A percentile compares a stretch with the other conserved stretches of the same genome.
phyloP scores from a whole-genome alignment of 1,140 invertebrate genomes.

The Zeugodacus cucurbitae region DNA sequence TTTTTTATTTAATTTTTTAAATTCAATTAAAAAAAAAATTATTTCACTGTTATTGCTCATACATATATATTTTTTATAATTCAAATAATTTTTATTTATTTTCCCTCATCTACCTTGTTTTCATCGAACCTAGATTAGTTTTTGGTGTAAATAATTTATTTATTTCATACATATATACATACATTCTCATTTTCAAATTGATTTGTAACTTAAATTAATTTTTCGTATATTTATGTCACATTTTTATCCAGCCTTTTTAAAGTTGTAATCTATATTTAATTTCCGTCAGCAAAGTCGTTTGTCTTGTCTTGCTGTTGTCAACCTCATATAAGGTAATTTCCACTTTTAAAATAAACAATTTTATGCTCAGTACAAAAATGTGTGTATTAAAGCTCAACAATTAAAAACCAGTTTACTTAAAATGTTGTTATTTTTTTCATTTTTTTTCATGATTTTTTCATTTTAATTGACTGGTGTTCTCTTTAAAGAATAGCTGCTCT shows the following conservation, averaged over 20 bases:
- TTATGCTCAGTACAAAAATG: not conserved
- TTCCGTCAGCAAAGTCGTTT: not conserved
- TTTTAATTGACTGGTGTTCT: not conserved
- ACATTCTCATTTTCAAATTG: not conserved
- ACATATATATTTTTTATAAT: too few relatives aligned
- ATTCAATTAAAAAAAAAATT: too few relatives aligned
- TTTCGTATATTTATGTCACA: not conserved
- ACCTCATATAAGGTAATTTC: not conserved
- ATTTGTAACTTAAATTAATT: not conserved
- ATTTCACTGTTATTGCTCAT: too few relatives aligned
- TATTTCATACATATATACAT: not conserved
- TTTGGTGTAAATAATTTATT: too few relatives aligned
- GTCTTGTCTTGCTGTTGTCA: not conserved
- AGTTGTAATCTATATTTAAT: not conserved
- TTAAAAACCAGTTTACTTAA: not conserved
- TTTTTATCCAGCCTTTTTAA: not conserved
- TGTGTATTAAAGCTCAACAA: not conserved
- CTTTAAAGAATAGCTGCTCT: not conserved
- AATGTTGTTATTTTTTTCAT: not conserved
- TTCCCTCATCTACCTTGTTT: too few relatives aligned
- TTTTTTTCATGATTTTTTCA: not conserved
- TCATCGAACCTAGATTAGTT: too few relatives aligned
- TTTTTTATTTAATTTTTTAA: too few relatives aligned
- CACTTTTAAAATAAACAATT: slow-evolving; percentile 7
- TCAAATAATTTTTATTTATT: too few relatives aligned